Percentiles rank a stretch among this genome's conserved stretches.
These are phyloP conservation scores for Cryptophagus acutangulus DNA, from an alignment of 2,888 invertebrate species.

Conservation along the genomic window DNA sequence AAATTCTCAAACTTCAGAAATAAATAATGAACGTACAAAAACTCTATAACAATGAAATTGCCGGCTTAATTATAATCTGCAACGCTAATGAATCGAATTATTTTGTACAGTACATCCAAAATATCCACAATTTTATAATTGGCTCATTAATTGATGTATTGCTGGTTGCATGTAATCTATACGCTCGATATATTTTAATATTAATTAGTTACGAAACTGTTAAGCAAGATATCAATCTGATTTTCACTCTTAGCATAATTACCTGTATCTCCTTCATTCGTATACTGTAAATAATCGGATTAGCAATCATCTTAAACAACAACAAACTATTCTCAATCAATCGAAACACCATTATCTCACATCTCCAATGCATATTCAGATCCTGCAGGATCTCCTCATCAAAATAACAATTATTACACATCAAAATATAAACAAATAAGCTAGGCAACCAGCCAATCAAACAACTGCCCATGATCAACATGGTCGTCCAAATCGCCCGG, in stretches of 20 bases:
- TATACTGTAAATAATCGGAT: constrained; percentile 63
- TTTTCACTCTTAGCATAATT: constrained; percentile 17
- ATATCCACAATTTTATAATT: no score
- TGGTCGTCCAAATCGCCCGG: constrained; percentile 58
- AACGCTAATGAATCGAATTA: no score
- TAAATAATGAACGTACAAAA: no score
- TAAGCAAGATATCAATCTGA: background rate
- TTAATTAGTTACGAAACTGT: no score
- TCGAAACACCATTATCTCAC: constrained; percentile 27
- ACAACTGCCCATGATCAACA: constrained; percentile 58
- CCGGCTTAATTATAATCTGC: no score
- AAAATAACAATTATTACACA: constrained; percentile 49
- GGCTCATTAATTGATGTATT: no score
- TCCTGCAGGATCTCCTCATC: constrained; percentile 27
- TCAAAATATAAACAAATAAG: constrained; percentile 53
- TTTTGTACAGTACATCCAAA: no score
- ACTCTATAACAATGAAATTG: no score
- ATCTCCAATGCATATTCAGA: constrained; percentile 26
- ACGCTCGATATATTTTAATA: no score
- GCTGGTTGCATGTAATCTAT: no score
- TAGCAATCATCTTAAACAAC: constrained; percentile 58
- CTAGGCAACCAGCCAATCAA: constrained; percentile 61
- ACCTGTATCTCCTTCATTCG: constrained; percentile 63
- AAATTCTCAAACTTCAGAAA: no score
- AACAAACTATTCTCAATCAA: constrained; percentile 51